Conservation (phyloP, 2,113 vertebrate genomes). For the Bubalus kerabau region DNA sequence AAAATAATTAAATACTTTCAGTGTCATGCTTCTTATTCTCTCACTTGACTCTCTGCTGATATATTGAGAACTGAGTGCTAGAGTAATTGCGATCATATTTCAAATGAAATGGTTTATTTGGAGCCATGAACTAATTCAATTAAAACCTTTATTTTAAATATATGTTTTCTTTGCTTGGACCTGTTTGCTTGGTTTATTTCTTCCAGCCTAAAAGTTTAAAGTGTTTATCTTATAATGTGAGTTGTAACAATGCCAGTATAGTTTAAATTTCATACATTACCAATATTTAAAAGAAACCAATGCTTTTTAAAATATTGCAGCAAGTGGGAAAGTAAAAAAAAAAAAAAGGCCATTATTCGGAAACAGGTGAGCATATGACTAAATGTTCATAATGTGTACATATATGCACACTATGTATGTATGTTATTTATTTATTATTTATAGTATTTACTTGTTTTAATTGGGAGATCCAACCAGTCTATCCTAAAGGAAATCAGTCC, state of each 20-base stretch:
- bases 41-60: conserved; percentile 29
- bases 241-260: conserved; percentile 14
- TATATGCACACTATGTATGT: background rate
- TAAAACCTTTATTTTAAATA: conserved; percentile 68
- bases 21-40: background rate
- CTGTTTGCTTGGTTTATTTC: background rate
- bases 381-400: background rate
- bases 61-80: conserved; percentile 30
- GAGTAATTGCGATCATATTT: conserved; percentile 61
- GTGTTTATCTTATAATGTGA: background rate
- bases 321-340: background rate
- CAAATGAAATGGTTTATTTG: conserved; percentile 60
- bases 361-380: background rate
- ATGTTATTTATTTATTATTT: background rate
- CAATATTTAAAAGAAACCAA: background rate
- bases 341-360: background rate
- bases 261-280: background rate
- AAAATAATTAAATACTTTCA: conserved; percentile 60
- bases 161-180: conserved; percentile 35
- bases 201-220: conserved; percentile 9
- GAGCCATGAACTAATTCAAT: conserved; percentile 58
- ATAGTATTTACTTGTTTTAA: background rate
- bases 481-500: background rate
- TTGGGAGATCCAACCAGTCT: background rate
- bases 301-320: background rate